Evolutionary conservation across 2,888 invertebrate genomes (phyloP), one percentile per base, ranked within the genome.

Genomic region (Geotrupes spiniger): DNA sequence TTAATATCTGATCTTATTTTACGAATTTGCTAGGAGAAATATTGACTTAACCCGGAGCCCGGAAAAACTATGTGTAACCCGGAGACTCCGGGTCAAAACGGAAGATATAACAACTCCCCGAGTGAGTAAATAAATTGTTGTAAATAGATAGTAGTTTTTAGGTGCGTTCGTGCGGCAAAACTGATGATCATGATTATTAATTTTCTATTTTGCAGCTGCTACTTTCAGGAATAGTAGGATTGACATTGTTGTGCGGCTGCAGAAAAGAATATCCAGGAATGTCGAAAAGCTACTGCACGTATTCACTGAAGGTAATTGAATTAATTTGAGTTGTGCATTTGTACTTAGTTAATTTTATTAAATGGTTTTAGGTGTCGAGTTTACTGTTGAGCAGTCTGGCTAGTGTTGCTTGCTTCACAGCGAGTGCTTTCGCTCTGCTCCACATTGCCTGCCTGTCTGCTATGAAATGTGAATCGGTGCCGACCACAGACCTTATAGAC

Each of bases 201-300:
- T 42, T 8, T 10, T 29, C 11, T 52, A 42, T 52, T 31, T 65
- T 69, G 12, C 60, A 75, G 75, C 63, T 73, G 25, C 50, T 74
- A 25, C 49, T 71, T 14, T 73, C 74, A 10, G 74, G 75, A 28
- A 62, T 74, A 11, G 54, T 73, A 6, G 75, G 74, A 11, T 59
- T 74, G 26, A 56, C 71, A 15, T 64, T 75, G 36, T 56, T 76
- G 4, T 72, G 72, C 52, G 74, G 72, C 58, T 74, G 72, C 50
- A 66, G 71, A 37, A 71, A 72, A 54, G 71, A 73, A 51, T 72
- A 72, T 58, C 74, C 74, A 5, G 72, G 71, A 31, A 68, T 69
- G 62, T 66, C 68, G 11, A 62, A 68, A 25, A 68, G 68, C 21
- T 71, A 68, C 49, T 72, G 69, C 51, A 64, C 70, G 17, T 69